Evolutionary conservation across 2,113 vertebrate genomes (phyloP).

Genomic region (Megaceryle maxima): DNA sequence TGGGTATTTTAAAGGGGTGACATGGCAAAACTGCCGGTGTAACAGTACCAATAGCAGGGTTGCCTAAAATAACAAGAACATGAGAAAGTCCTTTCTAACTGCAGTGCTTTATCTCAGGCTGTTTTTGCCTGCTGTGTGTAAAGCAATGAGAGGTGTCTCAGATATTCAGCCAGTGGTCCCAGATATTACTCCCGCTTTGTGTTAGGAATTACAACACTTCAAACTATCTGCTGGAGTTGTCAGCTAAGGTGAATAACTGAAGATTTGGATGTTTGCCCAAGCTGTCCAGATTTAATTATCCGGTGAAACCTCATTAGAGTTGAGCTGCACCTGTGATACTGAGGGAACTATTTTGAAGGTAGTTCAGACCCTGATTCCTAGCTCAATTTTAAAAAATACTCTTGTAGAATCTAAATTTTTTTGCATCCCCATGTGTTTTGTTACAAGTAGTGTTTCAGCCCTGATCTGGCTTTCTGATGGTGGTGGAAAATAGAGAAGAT

Average conservation of each 20-base stretch:
- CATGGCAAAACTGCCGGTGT: not conserved
- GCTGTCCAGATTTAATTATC: conserved; percentile 20
- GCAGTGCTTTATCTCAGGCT: not conserved
- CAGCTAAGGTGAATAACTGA: conserved; percentile 21
- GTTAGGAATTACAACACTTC: conserved; percentile 26
- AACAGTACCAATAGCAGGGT: not conserved
- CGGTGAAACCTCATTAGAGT: conserved; percentile 33
- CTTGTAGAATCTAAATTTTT: not conserved
- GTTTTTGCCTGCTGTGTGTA: not conserved
- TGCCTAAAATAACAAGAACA: conserved; percentile 20
- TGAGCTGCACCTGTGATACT: conserved; percentile 14
- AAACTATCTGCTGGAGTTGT: conserved; percentile 13
- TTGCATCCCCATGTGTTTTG: not conserved
- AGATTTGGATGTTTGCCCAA: conserved; percentile 37
- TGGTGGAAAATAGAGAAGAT: not conserved
- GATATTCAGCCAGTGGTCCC: not conserved
- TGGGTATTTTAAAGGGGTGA: conserved; percentile 28
- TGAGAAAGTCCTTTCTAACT: not conserved
- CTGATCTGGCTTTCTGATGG: not conserved
- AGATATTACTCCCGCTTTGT: not conserved
- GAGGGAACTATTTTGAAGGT: not conserved
- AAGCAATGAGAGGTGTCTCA: conserved; percentile 1
- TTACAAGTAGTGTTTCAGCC: not conserved
- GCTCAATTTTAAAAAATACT: not conserved
- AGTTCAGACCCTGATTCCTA: not conserved